A percentile compares a stretch with the other conserved stretches of the same genome.
These are phyloP conservation scores for Mycalesis mineus DNA, from an alignment of 2,888 invertebrate genomes.

Conservation along the genomic window DNA sequence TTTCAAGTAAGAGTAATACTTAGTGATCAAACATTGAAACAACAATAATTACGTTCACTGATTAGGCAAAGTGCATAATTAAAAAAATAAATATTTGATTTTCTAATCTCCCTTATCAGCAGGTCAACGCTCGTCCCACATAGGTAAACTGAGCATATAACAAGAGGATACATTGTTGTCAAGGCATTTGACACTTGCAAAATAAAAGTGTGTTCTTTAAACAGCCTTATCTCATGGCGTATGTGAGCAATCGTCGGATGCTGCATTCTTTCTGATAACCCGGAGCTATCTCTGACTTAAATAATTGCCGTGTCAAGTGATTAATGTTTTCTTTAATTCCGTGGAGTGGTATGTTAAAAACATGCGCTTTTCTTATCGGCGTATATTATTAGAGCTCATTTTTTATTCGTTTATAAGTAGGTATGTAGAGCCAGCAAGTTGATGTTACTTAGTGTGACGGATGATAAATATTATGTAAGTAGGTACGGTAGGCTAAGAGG, in stretches of 20 bases:
- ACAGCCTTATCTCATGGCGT: constrained; percentile 6
- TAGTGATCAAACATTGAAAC: too few relatives aligned
- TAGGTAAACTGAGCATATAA: too few relatives aligned
- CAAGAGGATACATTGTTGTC: background rate
- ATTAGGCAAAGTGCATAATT: background rate
- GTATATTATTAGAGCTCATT: too few relatives aligned
- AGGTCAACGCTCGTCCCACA: background rate
- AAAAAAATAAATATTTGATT: background rate
- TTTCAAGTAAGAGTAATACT: too few relatives aligned
- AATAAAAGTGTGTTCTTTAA: constrained; percentile 6
- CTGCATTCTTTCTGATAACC: constrained; percentile 12
- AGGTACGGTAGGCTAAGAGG: too few relatives aligned
- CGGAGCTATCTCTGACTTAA: constrained; percentile 12
- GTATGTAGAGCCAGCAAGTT: too few relatives aligned
- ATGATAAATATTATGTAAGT: too few relatives aligned
- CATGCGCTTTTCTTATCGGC: background rate
- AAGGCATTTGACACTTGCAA: constrained; percentile 10
- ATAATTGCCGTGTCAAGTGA: constrained; percentile 17
- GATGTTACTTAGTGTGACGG: too few relatives aligned
- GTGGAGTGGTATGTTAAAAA: background rate
- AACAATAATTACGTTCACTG: too few relatives aligned
- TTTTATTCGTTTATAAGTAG: too few relatives aligned
- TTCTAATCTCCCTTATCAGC: background rate
- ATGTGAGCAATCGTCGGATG: background rate
- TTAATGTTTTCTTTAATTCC: constrained; percentile 22